Base-by-base conservation (phyloP, 1,140 invertebrate species). In the Macrobrachium nipponense region DNA sequence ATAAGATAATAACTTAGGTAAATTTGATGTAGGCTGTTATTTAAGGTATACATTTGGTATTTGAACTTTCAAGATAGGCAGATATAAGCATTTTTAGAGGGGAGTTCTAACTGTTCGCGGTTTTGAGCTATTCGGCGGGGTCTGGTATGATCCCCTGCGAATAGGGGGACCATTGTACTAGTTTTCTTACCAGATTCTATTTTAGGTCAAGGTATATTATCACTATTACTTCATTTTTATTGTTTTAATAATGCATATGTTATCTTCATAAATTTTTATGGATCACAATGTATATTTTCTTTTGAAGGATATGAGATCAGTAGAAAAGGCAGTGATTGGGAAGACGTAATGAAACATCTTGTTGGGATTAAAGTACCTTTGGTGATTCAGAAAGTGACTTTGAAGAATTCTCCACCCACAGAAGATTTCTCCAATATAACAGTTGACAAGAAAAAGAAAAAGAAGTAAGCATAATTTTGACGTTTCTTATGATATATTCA, bases 301-400 rank as follows among this genome's bases (percentile, higher is more conserved):
- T 43, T 64, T 17, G 7, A 60, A 83, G 82, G 61, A 62, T 36
- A 66, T 15, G 23, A 44, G 20, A 6, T 61, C 27, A 15, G 23
- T 18, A 61, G 76, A 15, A 61, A 77, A 44, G 73, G 72, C 20
- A 83, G 82, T 15, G 82, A 64, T 17, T 83, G 82, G 82, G 82
- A 83, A 18, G 59, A 77, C 14, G 82, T 83, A 20, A 51, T 83
- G n/a, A n/a, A 83, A 27, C 3, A 17, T 20, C 61, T 83, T 20
- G 23, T 66, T 75, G 82, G 72, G 27, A 60, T 64, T 10, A 76
- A 66, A 20, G 43, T 83, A 17, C 20, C 20, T 14, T 60, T 83
- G 8, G 17, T 36, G 7, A 51, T 83, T 2, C 23, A 76, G 44
- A 27, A 83, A 59, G 82, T 77, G 17, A 62, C 76, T 59, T 18